Conservation (phyloP, 2,888 invertebrate genomes). For the Dolichomitus sp. region DNA sequence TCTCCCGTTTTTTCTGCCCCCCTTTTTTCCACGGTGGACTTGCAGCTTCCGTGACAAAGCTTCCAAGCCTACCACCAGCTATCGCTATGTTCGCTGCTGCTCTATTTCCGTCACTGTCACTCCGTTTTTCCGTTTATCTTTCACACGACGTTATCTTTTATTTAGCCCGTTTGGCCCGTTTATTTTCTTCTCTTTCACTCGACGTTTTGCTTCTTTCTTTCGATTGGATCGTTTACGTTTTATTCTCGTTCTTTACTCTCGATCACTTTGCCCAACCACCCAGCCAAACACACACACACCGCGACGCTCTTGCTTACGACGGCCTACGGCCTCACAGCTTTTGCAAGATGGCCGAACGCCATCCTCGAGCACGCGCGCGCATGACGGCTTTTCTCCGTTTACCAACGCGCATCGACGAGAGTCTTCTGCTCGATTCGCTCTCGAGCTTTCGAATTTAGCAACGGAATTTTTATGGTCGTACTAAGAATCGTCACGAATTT, state of each 20-base stretch:
- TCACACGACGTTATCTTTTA: not conserved
- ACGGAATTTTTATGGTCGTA: not conserved
- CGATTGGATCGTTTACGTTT: not conserved
- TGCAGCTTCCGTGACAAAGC: conserved; percentile 42
- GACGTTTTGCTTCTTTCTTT: not conserved
- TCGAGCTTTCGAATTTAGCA: conserved; percentile 34
- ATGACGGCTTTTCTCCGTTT: not conserved
- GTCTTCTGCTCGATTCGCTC: not conserved
- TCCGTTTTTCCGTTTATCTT: conserved; percentile 18
- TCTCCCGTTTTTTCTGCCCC: not conserved
- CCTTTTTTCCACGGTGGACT: conserved; percentile 11
- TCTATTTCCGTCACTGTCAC: conserved; percentile 51
- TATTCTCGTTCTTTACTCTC: not conserved
- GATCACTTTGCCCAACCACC: conserved; percentile 46
- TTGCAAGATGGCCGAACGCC: conserved; percentile 47
- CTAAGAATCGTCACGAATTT: not conserved
- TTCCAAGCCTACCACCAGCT: conserved; percentile 36
- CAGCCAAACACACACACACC: conserved; percentile 40
- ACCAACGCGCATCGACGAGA: conserved; percentile 39
- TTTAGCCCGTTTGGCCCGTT: not conserved
- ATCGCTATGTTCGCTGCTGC: conserved; percentile 46
- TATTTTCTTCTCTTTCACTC: conserved; percentile 3
- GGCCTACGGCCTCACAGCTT: conserved; percentile 52
- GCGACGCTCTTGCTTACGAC: conserved; percentile 47
- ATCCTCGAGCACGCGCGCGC: conserved; percentile 29